Evolutionary conservation across 2,888 invertebrate species (phyloP), one percentile per base, ranked within the genome.

Genomic region (Drepanosiphum platanoidis): DNA sequence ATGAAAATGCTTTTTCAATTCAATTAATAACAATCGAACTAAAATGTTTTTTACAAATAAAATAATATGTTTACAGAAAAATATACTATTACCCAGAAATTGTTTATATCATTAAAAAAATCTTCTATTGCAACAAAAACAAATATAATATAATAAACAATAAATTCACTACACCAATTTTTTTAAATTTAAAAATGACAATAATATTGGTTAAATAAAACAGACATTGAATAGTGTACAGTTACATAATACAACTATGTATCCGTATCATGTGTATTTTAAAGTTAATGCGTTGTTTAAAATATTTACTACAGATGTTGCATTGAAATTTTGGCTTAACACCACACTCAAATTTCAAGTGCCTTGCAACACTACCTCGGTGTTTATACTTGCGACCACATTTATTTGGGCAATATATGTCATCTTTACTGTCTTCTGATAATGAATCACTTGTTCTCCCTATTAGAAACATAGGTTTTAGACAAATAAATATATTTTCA

Each of bases 291-390:
- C 83, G 83, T 68, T 84, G 83, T 52, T 84, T 84, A 66, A 87
- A 87, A 77, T 75, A 86, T 86, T 86, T 87, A 13, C 71, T 78
- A 74, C 87, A 87, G 11, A 86, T 58, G 4, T 58, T 61, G 13
- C 87, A 87, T 64, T 83, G 86, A 74, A 87, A 87, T 72, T 87
- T 78, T 58, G 86, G 86, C 39, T 82, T 86, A 30, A 86, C 86
- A 58, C 91, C 91, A 87, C 91, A 91, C 88, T 91, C 91, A 86
- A 90, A 88, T 83, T 90, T 89, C 86, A 90, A 88, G 88, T 91
- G 91, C 52, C 82, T 83, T 0, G 79, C 80, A 13, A 88, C 74
- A 66, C 86, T 86, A 58, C 87, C 86, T 80, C 87, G 87, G 78
- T 87, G 79, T 61, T 87, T 87, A 81, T 88, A 88, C 30, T 66